Evolutionary conservation across 2,113 vertebrate species (phyloP), one percentile per base, ranked within the genome.

Genomic region (Cyprinodon variegatus): DNA sequence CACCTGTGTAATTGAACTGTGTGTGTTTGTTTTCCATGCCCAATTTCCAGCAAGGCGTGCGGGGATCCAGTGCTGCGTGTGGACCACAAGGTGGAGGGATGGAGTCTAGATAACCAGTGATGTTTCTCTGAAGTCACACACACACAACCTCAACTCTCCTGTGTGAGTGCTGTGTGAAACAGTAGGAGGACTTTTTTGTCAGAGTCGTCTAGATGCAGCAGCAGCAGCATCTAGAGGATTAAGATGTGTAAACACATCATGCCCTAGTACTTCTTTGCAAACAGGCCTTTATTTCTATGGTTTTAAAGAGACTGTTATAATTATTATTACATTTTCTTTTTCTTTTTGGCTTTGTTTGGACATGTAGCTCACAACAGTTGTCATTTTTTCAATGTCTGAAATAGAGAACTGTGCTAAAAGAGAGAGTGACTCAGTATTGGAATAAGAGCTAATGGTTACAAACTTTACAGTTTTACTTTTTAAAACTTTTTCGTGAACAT

Each of bases 21-120:
- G 76, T 86, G 72, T 91, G 86, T 94, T 91, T 92, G 86, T 82
- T 88, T 86, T 93, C 91, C 91, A 91, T 88, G 92, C 86, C 89
- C 88, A 87, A 92, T 93, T 93, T 92, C 84, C 81, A 86, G 78
- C 82, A 83, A 67, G 88, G 75, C 83, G 77, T 88, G 77, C 83
- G 74, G 87, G 7, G 68, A 73, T 75, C 68, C 81, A 87, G 87
- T 91, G 77, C 91, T 83, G 80, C 74, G 5, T 86, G 81, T 65
- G 74, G 62, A 81, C 94, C 94, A 93, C 93, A 92, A 94, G 94
- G 91, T 92, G 93, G 93, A 86, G 91, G 74, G 72, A 86, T 91
- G 88, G 91, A 91, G 89, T 66, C 91, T 91, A 76, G 45, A 78
- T 68, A 78, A 65, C 43, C 68, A 65, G 43, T 60, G 43, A 65